phyloP scores from a whole-genome alignment of 2,888 invertebrate species.

The Chymomyza caudatula region DNA sequence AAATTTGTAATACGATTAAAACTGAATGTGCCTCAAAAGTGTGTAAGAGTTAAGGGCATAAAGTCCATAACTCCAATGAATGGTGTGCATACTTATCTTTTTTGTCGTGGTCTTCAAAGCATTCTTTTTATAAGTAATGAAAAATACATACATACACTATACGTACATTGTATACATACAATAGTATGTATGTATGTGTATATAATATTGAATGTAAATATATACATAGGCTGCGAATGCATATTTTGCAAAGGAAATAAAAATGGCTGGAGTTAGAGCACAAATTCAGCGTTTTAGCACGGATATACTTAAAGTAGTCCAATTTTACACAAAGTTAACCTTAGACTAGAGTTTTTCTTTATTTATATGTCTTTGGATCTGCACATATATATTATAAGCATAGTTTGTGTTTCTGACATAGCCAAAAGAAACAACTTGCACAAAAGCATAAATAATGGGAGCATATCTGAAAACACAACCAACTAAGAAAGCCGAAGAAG shows the following conservation, averaged over 20 bases:
- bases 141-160: neutral
- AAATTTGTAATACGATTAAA: constrained; percentile 60
- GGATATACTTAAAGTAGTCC: neutral
- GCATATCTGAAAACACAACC: neutral
- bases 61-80: neutral
- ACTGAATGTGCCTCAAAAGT: constrained; percentile 71
- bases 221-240: too few relatives aligned
- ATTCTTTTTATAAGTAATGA: neutral
- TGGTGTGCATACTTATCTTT: neutral
- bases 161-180: neutral
- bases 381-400: neutral
- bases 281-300: neutral
- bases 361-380: too few relatives aligned
- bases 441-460: neutral
- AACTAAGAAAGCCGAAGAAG: too few relatives aligned
- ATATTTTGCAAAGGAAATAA: neutral
- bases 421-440: neutral
- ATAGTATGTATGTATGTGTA: neutral
- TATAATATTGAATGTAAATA: neutral
- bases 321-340: neutral
- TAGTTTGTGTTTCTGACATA: neutral
- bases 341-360: neutral
- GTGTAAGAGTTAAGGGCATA: constrained; percentile 40
- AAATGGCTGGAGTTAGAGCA: neutral
- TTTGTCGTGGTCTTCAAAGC: neutral